Percentiles rank a stretch among this genome's conserved stretches.
phyloP scores from a whole-genome alignment of 2,113 vertebrate species.

The Leptodactylus fuscus region DNA sequence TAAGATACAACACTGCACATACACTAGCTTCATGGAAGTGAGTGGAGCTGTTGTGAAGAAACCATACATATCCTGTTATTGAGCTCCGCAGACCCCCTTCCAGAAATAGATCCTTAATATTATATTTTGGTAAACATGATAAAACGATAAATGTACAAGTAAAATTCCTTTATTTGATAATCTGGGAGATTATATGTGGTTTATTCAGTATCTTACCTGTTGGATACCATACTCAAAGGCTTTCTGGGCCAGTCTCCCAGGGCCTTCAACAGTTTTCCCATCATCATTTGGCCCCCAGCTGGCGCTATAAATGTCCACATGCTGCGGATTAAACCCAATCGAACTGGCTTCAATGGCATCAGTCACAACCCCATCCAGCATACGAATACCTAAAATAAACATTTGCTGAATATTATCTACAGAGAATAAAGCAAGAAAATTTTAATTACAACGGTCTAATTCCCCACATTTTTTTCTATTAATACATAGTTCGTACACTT shows the following conservation, averaged over 20 bases:
- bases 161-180: not conserved
- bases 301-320: slow-evolving; percentile 97
- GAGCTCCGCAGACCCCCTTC: too few species aligned
- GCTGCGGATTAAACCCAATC: slow-evolving; percentile 93
- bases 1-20: too few species aligned
- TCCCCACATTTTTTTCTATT: too few species aligned
- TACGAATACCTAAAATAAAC: slow-evolving; percentile 85
- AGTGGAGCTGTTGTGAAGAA: too few species aligned
- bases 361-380: slow-evolving; percentile 96
- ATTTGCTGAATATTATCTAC: not conserved
- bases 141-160: too few species aligned
- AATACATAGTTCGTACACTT: too few species aligned
- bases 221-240: slow-evolving; percentile 97
- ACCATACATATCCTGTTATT: too few species aligned
- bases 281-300: slow-evolving; percentile 99
- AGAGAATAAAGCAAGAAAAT: not conserved
- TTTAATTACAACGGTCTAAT: not conserved
- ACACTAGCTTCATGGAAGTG: too few species aligned
- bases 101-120: too few species aligned
- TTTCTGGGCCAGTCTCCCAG: slow-evolving; percentile 92
- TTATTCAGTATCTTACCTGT: slow-evolving; percentile 75
- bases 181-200: not conserved
- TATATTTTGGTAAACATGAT: too few species aligned
- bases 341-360: slow-evolving; percentile 98
- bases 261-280: slow-evolving; percentile 96